Evolutionary conservation across 1,140 invertebrate species (phyloP).

Genomic region (Maconellicoccus hirsutus): DNA sequence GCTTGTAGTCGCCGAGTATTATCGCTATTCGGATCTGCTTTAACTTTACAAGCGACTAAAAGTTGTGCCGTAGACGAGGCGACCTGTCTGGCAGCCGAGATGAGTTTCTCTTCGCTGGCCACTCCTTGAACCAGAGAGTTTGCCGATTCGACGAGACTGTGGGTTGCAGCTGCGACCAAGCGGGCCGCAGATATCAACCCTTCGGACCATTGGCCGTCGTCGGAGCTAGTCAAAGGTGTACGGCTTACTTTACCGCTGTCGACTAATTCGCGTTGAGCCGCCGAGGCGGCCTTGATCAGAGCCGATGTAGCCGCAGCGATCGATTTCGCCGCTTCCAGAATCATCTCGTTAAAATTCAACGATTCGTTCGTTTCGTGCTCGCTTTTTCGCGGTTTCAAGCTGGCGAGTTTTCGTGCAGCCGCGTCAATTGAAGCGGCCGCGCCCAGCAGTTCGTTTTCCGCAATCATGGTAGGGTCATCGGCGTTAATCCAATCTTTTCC

Average conservation of each 20-base stretch:
- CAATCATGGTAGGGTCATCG: constrained; percentile 92
- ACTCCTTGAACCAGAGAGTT: constrained; percentile 92
- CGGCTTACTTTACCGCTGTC: constrained; percentile 58
- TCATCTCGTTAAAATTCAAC: constrained; percentile 98
- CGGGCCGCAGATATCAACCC: constrained; percentile 91
- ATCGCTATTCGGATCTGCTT: constrained; percentile 89
- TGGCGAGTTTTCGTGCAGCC: constrained; percentile 89
- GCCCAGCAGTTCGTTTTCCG: constrained; percentile 96
- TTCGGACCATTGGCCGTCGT: constrained; percentile 98
- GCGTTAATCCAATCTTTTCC: constrained; percentile 90
- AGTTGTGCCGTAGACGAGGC: constrained; percentile 94
- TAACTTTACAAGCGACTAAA: constrained; percentile 95
- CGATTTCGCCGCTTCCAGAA: constrained; percentile 93
- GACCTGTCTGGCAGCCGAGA: constrained; percentile 93
- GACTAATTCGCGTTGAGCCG: constrained; percentile 88
- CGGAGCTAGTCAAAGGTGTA: constrained; percentile 66
- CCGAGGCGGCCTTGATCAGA: constrained; percentile 88
- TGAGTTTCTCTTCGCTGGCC: constrained; percentile 87
- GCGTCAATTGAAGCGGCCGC: constrained; percentile 97
- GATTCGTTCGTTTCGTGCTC: constrained; percentile 80
- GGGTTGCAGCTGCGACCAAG: constrained; percentile 91
- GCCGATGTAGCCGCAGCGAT: constrained; percentile 94
- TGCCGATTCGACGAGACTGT: constrained; percentile 92
- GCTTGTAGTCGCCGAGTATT: constrained; percentile 81
- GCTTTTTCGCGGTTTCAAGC: constrained; percentile 63